These are phyloP conservation scores for Peromyscus melanophrys DNA, from an alignment of 2,797 vertebrate genomes.

Conservation along the genomic window DNA sequence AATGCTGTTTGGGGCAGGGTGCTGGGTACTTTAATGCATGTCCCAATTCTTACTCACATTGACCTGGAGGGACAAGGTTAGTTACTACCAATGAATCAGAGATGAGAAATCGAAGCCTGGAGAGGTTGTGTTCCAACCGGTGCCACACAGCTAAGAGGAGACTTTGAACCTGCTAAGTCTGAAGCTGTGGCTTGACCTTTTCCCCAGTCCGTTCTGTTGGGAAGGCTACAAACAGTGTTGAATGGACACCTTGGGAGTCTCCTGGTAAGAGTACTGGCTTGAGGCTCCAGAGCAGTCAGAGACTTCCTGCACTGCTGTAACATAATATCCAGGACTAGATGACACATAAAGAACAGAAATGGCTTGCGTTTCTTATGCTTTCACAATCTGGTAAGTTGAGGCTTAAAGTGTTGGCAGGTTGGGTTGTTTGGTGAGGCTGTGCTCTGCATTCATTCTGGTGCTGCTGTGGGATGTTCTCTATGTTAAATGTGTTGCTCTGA, in stretches of 20 bases:
- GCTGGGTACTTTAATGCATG: not conserved
- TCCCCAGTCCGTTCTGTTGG: not conserved
- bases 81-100: not conserved
- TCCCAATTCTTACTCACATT: not conserved
- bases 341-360: not conserved
- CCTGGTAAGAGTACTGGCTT: not conserved
- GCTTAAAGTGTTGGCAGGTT: not conserved
- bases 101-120: not conserved
- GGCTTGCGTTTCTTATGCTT: not conserved
- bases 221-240: no score
- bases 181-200: not conserved
- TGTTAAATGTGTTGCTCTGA: no score
- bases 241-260: no score
- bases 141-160: slow-evolving; percentile 11
- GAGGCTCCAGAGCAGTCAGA: no score
- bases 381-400: not conserved
- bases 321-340: not conserved
- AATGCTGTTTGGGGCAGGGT: not conserved
- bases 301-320: not conserved
- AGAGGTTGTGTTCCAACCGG: not conserved
- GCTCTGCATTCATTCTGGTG: not conserved
- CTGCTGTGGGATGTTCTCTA: no score
- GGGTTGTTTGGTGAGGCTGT: not conserved
- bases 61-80: not conserved
- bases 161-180: not conserved